These are phyloP conservation scores for Melopsittacus undulatus DNA, from an alignment of 2,797 vertebrate genomes.

Conservation along the genomic window DNA sequence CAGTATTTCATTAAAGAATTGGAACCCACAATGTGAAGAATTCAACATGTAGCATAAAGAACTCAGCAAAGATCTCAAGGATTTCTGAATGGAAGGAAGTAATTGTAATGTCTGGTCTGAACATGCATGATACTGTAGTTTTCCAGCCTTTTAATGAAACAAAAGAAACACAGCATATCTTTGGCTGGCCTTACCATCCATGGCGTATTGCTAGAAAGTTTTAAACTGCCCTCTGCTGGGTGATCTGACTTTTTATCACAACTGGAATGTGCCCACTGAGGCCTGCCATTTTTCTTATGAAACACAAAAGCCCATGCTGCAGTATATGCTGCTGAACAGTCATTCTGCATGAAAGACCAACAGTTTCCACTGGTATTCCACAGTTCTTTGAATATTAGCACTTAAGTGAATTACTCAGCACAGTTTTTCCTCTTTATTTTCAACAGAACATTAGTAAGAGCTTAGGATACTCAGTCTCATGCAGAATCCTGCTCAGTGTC, in stretches of 20 bases:
- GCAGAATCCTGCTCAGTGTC: background rate
- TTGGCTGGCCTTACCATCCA: background rate
- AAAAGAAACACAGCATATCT: background rate
- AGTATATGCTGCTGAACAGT: background rate
- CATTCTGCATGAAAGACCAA: background rate
- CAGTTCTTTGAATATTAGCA: background rate
- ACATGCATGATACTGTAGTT: background rate
- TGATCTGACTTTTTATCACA: background rate
- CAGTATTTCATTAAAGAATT: background rate
- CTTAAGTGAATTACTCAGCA: background rate
- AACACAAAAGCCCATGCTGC: background rate
- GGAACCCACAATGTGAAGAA: background rate
- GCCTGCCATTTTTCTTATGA: background rate
- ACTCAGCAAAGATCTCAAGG: background rate
- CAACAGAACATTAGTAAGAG: background rate
- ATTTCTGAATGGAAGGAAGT: background rate
- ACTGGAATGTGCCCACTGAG: background rate
- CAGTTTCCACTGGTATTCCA: background rate
- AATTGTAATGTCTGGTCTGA: background rate
- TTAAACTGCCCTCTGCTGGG: background rate
- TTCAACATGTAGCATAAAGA: background rate
- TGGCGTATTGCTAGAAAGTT: background rate
- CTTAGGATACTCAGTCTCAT: background rate
- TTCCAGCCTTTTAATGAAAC: background rate
- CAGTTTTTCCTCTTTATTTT: background rate